Conservation (phyloP, 2,113 vertebrate genomes). For the Entosphenus tridentatus region DNA sequence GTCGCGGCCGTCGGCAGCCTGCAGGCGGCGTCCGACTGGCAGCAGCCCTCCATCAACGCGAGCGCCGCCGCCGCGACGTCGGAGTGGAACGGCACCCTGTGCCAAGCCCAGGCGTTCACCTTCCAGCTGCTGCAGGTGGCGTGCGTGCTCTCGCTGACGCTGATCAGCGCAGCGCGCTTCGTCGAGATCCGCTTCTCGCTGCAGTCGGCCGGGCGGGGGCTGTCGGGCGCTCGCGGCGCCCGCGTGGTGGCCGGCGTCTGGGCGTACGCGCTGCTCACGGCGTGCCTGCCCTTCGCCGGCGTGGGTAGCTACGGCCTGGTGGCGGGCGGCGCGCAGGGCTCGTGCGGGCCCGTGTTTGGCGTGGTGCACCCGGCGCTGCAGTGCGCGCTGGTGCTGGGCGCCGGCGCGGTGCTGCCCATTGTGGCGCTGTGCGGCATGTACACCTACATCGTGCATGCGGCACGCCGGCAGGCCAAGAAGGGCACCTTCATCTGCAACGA, state of each 20-base stretch:
- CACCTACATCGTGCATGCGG: background rate
- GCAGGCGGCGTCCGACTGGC: too few relatives aligned
- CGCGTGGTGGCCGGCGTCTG: background rate
- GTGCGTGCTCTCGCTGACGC: background rate
- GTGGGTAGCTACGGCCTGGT: background rate
- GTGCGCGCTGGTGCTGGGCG: background rate
- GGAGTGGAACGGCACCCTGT: background rate
- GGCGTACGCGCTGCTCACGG: background rate
- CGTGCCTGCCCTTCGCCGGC: background rate
- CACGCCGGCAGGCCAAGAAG: background rate
- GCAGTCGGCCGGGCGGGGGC: background rate
- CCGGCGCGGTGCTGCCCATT: background rate
- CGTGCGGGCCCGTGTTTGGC: too few relatives aligned
- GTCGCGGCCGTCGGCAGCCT: too few relatives aligned
- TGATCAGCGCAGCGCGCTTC: background rate
- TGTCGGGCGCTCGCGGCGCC: background rate
- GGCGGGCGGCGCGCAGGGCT: too few relatives aligned
- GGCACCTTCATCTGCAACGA: constrained; percentile 1
- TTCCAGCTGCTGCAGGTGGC: constrained; percentile 5
- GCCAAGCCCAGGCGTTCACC: background rate
- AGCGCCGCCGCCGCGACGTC: too few relatives aligned
- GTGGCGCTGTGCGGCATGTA: background rate
- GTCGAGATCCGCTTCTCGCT: constrained; percentile 1
- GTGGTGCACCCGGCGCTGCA: too few relatives aligned
- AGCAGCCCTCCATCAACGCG: too few relatives aligned